Conservation (phyloP, 2,113 vertebrate genomes). For the Boulengeromyrus knoepffleri region DNA sequence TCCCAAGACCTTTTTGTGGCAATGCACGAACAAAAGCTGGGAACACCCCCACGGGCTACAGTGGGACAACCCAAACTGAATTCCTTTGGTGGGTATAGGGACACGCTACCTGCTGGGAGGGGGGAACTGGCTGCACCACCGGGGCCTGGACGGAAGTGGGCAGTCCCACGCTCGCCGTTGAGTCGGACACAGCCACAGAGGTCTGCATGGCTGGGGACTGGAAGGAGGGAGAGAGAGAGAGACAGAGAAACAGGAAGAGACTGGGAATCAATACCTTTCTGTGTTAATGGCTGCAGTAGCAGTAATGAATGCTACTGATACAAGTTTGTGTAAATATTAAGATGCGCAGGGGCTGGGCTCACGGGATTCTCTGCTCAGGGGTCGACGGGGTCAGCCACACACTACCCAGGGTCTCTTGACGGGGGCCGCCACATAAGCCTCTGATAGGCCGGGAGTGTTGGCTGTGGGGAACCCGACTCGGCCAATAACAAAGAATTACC, state of each 20-base stretch:
- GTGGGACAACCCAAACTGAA: neutral
- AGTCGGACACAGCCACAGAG: conserved; percentile 76
- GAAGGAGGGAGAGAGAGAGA: neutral
- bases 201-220: conserved; percentile 87
- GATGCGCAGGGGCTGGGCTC: neutral
- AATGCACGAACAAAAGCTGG: neutral
- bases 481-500: neutral
- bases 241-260: neutral
- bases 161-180: conserved; percentile 73
- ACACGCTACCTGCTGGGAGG: conserved; percentile 93
- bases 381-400: neutral
- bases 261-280: neutral
- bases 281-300: neutral
- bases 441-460: neutral
- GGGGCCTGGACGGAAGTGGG: conserved; percentile 76
- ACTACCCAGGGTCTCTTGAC: neutral
- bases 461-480: neutral
- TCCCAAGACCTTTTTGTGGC: neutral
- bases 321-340: neutral
- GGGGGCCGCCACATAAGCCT: neutral
- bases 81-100: conserved; percentile 54
- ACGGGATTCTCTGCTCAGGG: neutral
- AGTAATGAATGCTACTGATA: neutral
- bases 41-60: neutral
- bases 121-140: conserved; percentile 82